Evolutionary conservation across 2,113 vertebrate genomes (phyloP).

Genomic region (Alethe castanea): DNA sequence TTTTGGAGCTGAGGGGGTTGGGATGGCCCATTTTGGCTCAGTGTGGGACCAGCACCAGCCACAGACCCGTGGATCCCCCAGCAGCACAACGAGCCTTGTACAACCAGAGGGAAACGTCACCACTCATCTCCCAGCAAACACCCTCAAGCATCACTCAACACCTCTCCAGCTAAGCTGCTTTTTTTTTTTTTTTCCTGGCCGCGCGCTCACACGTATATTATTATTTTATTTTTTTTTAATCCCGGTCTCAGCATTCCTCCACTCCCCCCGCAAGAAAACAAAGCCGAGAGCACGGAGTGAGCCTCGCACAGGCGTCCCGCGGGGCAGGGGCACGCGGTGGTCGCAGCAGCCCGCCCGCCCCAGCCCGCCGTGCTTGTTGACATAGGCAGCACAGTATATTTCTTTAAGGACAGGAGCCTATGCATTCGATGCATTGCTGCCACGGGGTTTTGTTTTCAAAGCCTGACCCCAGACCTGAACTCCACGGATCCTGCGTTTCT

Average conservation of each 20-base stretch:
- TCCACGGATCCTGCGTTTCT: slow-evolving; percentile 30
- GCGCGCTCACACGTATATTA: background rate
- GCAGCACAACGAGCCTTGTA: rapidly evolving
- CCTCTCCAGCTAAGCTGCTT: background rate
- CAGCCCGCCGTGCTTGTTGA: slow-evolving; percentile 26
- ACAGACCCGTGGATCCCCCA: rapidly evolving
- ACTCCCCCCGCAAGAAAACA: background rate
- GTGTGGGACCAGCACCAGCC: background rate
- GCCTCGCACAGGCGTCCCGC: background rate
- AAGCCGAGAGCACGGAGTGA: background rate
- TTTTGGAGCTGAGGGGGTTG: background rate
- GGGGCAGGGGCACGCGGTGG: background rate
- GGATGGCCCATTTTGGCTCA: background rate
- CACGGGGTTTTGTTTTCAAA: slow-evolving; percentile 50
- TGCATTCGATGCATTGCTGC: slow-evolving; percentile 29
- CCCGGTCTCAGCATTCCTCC: background rate
- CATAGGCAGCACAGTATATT: background rate
- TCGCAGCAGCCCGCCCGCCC: background rate
- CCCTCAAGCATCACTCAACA: slow-evolving; percentile 24
- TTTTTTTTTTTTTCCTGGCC: background rate
- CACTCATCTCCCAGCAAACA: background rate
- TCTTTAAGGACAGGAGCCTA: slow-evolving; percentile 32
- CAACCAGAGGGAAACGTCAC: background rate
- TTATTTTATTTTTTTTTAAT: background rate
- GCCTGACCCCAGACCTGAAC: slow-evolving; percentile 53